phyloP scores from a whole-genome alignment of 2,888 invertebrate species.

The Papilio demoleus region DNA sequence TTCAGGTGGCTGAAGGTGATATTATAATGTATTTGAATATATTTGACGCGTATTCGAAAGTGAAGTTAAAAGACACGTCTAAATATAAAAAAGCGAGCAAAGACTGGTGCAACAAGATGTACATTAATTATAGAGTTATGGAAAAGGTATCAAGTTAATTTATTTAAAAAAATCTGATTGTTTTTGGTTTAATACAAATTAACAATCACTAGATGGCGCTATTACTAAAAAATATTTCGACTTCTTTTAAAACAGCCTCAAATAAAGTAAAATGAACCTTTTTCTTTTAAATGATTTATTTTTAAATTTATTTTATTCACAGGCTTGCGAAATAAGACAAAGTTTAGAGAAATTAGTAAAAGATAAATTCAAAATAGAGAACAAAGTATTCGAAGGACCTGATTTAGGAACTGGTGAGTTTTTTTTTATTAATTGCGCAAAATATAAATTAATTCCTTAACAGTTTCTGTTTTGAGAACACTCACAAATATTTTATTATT shows the following conservation, averaged over 20 bases:
- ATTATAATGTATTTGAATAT: conserved; percentile 95
- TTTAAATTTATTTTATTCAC: conserved; percentile 45
- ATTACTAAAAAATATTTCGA: background rate
- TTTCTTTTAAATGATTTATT: too few relatives aligned
- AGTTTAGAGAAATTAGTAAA: conserved; percentile 72
- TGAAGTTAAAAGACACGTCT: conserved; percentile 57
- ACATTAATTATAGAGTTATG: conserved; percentile 93
- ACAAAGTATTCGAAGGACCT: conserved; percentile 60
- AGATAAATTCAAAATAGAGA: conserved; percentile 66
- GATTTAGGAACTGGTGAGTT: conserved; percentile 70
- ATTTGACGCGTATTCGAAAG: conserved; percentile 84
- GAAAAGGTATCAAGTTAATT: conserved; percentile 87
- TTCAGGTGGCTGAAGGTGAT: conserved; percentile 93
- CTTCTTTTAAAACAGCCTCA: too few relatives aligned
- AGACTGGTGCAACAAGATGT: conserved; percentile 92
- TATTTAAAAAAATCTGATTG: too few relatives aligned
- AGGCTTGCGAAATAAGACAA: conserved; percentile 70
- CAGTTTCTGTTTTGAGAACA: too few relatives aligned
- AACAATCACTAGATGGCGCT: background rate
- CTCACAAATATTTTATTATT: too few relatives aligned
- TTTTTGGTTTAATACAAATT: too few relatives aligned
- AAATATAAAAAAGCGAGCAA: conserved; percentile 77
- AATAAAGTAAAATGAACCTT: too few relatives aligned
- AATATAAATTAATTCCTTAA: too few relatives aligned
- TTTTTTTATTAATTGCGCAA: background rate